phyloP scores from a whole-genome alignment of 2,113 vertebrate genomes.

The Cynoglossus semilaevis region DNA sequence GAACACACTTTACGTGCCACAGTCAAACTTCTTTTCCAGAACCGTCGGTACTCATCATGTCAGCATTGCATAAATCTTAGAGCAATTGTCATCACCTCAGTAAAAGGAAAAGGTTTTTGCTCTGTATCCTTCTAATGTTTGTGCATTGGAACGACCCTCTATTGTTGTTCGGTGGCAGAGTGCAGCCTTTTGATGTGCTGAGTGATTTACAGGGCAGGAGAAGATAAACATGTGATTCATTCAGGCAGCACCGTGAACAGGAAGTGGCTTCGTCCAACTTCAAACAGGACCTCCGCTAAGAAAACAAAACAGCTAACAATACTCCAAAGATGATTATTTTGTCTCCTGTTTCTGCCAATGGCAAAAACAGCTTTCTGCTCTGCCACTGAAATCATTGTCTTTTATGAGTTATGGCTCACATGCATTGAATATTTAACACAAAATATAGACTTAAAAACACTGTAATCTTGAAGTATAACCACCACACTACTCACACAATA shows the following conservation, averaged over 20 bases:
- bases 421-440: not conserved
- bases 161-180: constrained; percentile 70
- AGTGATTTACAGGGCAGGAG: constrained; percentile 76
- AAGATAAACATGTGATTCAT: constrained; percentile 75
- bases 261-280: constrained; percentile 73
- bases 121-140: constrained; percentile 76
- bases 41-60: constrained; percentile 27
- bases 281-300: constrained; percentile 60
- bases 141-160: constrained; percentile 59
- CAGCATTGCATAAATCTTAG: constrained; percentile 65
- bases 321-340: constrained; percentile 57
- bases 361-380: constrained; percentile 27
- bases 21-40: constrained; percentile 24
- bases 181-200: constrained; percentile 76
- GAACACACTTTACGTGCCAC: not conserved
- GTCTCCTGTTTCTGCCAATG: constrained; percentile 2
- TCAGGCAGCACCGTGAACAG: constrained; percentile 65
- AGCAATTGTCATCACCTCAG: constrained; percentile 62
- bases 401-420: constrained; percentile 15
- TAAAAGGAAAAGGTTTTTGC: constrained; percentile 67
- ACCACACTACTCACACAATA: too few relatives aligned
- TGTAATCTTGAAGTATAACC: too few relatives aligned
- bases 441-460: too few relatives aligned
- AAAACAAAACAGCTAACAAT: constrained; percentile 63
- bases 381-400: not conserved